A percentile compares a stretch with the other conserved stretches of the same genome.
Conservation (phyloP, 2,888 invertebrate genomes). For the Corbicula japonica region DNA sequence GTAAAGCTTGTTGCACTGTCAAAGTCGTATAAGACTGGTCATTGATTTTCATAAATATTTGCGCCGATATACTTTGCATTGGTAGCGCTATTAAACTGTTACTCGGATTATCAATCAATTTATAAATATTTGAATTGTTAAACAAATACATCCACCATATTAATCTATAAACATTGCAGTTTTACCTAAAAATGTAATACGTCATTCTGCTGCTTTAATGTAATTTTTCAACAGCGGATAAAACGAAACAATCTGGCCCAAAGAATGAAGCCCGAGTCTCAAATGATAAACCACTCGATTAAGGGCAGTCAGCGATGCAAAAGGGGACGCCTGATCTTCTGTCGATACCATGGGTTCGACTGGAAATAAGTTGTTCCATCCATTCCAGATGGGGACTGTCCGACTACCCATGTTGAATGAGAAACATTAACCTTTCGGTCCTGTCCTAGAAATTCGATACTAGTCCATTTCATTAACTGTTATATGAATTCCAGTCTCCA, state of each 20-base stretch:
- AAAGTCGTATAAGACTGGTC: neutral
- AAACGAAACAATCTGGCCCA: neutral
- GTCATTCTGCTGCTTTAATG: no score
- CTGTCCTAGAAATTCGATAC: no score
- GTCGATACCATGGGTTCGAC: conserved; percentile 4
- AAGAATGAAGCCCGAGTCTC: conserved; percentile 4
- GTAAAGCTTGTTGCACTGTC: neutral
- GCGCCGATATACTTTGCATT: neutral
- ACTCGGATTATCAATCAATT: conserved; percentile 17
- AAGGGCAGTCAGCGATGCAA: no score
- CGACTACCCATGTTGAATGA: no score
- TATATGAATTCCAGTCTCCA: no score
- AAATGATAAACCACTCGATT: neutral
- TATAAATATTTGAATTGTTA: conserved; percentile 19
- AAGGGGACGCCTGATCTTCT: conserved; percentile 5
- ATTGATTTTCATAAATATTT: neutral
- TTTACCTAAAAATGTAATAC: neutral
- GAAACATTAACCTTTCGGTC: no score
- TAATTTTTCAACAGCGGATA: neutral
- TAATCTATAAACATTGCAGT: conserved; percentile 1
- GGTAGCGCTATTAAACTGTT: neutral
- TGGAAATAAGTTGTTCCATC: no score
- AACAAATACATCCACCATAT: conserved; percentile 22
- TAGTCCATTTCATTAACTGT: no score
- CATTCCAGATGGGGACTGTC: no score